A percentile compares a stretch with the other conserved stretches of the same genome.
phyloP scores from a whole-genome alignment of 2,888 invertebrate species.

The Scaptomyza reducta region DNA sequence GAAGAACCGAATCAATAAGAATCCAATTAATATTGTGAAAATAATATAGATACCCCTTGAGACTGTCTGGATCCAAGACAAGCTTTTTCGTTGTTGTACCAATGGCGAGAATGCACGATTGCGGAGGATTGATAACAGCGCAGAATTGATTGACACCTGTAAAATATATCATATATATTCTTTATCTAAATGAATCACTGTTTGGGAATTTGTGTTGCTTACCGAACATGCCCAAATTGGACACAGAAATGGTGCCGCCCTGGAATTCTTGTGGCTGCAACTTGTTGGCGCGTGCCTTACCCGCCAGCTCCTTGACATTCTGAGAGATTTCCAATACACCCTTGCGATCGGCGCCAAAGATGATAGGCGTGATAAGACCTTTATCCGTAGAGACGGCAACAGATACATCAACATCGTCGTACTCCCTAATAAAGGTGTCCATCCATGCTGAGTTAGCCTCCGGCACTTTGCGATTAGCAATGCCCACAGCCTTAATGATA shows the following conservation, averaged over 20 bases:
- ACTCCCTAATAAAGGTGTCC: constrained; percentile 96
- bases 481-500: constrained; percentile 96
- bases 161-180: neutral
- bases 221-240: constrained; percentile 98
- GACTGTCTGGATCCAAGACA: constrained; percentile 89
- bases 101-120: constrained; percentile 96
- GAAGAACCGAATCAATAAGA: neutral
- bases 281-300: constrained; percentile 94
- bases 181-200: neutral
- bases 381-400: constrained; percentile 98
- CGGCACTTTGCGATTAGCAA: constrained; percentile 95
- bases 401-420: constrained; percentile 95
- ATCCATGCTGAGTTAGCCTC: constrained; percentile 98
- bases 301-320: constrained; percentile 91
- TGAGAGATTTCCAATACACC: constrained; percentile 93
- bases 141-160: constrained; percentile 92
- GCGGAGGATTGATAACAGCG: constrained; percentile 98
- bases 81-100: constrained; percentile 92
- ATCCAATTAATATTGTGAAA: fast-evolving
- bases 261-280: constrained; percentile 97
- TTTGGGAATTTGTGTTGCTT: constrained; percentile 53
- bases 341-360: constrained; percentile 95
- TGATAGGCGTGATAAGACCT: constrained; percentile 98
- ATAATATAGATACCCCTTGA: constrained; percentile 88
- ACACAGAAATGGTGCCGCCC: constrained; percentile 97